A percentile compares a stretch with the other conserved stretches of the same genome.
phyloP scores from a whole-genome alignment of 2,113 vertebrate species.

The Tachysurus vachellii region DNA sequence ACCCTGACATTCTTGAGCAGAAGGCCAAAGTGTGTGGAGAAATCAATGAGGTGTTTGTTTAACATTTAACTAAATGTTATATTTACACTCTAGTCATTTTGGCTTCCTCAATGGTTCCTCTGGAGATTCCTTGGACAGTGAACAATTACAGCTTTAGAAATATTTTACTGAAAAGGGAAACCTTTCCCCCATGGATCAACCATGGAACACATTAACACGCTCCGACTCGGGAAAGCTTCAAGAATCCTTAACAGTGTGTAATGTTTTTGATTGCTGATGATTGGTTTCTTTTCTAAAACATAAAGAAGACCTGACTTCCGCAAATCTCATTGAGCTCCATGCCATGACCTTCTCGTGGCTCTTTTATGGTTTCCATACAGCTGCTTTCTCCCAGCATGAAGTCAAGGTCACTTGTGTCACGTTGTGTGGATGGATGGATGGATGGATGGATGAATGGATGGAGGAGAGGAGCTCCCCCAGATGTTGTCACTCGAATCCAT shows the following conservation, averaged over 20 bases:
- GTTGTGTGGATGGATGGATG: not conserved
- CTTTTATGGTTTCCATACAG: not conserved
- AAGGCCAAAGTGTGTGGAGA: not conserved
- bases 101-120: conserved; percentile 7
- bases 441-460: not conserved
- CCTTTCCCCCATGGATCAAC: not conserved
- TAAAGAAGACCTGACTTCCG: not conserved
- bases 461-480: conserved; percentile 7
- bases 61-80: conserved; percentile 26
- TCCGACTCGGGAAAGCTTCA: not conserved
- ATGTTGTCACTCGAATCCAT: conserved; percentile 3
- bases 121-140: not conserved
- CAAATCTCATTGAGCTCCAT: not conserved
- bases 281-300: not conserved
- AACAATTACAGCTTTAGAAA: conserved; percentile 17
- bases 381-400: not conserved
- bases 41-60: conserved; percentile 52
- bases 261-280: not conserved
- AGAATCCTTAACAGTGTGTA: not conserved
- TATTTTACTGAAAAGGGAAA: not conserved
- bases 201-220: not conserved
- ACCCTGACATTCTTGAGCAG: conserved; percentile 52
- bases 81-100: conserved; percentile 13
- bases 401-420: not conserved
- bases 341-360: conserved; percentile 1